Percentiles rank a stretch among this genome's conserved stretches.
Conservation (phyloP, 2,113 vertebrate species). For the Aldabrachelys gigantea region DNA sequence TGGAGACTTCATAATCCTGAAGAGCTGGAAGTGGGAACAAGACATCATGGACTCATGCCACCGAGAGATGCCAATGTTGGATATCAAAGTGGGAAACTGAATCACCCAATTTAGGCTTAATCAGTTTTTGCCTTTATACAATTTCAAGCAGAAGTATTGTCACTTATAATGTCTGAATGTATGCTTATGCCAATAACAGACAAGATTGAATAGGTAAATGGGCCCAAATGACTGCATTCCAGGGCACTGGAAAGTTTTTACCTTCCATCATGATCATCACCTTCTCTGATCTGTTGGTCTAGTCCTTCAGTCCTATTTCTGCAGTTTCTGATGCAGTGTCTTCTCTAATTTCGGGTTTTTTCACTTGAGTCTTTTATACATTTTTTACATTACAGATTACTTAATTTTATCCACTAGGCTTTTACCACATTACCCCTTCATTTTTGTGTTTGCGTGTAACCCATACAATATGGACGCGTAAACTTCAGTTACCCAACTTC, state of each 20-base stretch:
- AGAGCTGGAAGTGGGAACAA: background rate
- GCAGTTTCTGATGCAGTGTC: background rate
- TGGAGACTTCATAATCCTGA: background rate
- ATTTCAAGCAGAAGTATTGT: background rate
- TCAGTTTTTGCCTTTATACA: background rate
- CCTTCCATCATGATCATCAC: background rate
- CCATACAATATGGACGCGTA: background rate
- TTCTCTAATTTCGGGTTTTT: background rate
- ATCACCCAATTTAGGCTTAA: background rate
- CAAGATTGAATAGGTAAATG: background rate
- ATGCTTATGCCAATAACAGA: background rate
- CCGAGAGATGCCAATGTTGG: background rate
- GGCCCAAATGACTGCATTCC: background rate
- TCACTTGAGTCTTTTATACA: background rate
- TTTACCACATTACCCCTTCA: background rate
- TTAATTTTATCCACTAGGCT: background rate
- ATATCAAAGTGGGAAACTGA: background rate
- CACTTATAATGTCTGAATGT: background rate
- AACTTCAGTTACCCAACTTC: background rate
- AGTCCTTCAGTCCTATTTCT: background rate
- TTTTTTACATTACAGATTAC: background rate
- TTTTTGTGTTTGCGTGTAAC: background rate
- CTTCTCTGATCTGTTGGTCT: background rate
- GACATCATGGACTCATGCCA: background rate
- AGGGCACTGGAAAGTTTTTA: background rate